Evolutionary conservation across 2,888 invertebrate species (phyloP).

Genomic region (Cantharis nigra): DNA sequence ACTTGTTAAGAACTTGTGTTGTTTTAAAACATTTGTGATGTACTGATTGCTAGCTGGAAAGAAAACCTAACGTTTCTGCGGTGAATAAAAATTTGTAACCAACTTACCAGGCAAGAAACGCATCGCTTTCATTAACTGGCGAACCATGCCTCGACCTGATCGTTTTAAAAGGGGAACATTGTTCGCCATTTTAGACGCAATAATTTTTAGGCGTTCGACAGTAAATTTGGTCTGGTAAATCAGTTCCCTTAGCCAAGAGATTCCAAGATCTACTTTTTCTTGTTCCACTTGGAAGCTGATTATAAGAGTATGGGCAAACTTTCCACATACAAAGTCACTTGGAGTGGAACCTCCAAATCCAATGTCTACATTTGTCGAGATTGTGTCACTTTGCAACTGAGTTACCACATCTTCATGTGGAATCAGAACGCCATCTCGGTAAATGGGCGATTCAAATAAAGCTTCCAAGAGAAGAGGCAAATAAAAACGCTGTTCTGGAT

Average conservation of each 20-base stretch:
- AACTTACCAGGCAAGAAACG: slow-evolving; percentile 62
- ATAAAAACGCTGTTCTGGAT: slow-evolving; percentile 67
- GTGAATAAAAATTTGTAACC: not conserved
- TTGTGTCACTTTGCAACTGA: slow-evolving; percentile 75
- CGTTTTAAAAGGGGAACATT: slow-evolving; percentile 78
- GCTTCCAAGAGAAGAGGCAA: slow-evolving; percentile 76
- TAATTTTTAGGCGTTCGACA: slow-evolving; percentile 74
- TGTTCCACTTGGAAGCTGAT: slow-evolving; percentile 77
- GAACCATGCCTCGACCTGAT: slow-evolving; percentile 71
- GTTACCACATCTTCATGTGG: slow-evolving; percentile 76
- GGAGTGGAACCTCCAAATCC: slow-evolving; percentile 62
- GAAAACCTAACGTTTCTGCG: not conserved
- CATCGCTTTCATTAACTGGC: slow-evolving; percentile 64
- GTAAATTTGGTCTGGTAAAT: slow-evolving; percentile 73
- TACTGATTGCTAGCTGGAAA: slow-evolving; percentile 71
- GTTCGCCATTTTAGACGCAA: slow-evolving; percentile 80
- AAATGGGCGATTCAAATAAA: slow-evolving; percentile 76
- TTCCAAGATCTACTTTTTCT: slow-evolving; percentile 73
- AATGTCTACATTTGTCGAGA: slow-evolving; percentile 63
- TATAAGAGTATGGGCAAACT: slow-evolving; percentile 68
- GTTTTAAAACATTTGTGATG: slow-evolving; percentile 72
- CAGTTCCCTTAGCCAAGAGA: slow-evolving; percentile 78
- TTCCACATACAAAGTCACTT: slow-evolving; percentile 71
- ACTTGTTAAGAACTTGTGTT: slow-evolving; percentile 75
- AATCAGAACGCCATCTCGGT: slow-evolving; percentile 61